Percentiles rank a stretch among this genome's conserved stretches.
Conservation (phyloP, 2,113 vertebrate species). For the Hippoglossus stenolepis region DNA sequence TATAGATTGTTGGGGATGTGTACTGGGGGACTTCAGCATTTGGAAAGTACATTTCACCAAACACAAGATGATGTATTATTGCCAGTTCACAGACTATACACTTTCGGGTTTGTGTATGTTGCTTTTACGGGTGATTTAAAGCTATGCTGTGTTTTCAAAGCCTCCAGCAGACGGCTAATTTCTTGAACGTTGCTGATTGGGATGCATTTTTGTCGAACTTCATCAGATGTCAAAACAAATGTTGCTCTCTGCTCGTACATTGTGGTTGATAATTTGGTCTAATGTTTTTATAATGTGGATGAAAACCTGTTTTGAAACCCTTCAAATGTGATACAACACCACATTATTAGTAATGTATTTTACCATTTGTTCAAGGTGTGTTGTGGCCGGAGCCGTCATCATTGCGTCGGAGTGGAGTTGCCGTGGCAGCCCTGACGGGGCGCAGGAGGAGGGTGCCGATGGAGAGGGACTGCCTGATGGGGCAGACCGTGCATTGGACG, state of each 20-base stretch:
- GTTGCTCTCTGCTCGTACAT: slow-evolving; percentile 8
- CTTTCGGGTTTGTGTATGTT: too few relatives aligned
- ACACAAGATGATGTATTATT: too few relatives aligned
- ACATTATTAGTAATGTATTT: background rate
- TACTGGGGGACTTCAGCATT: too few relatives aligned
- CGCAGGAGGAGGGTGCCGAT: slow-evolving; percentile 91
- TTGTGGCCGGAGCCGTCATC: slow-evolving; percentile 90
- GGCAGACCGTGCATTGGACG: slow-evolving; percentile 93
- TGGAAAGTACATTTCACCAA: too few relatives aligned
- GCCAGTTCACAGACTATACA: too few relatives aligned
- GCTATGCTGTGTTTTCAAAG: too few relatives aligned
- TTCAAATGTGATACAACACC: background rate
- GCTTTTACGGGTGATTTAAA: too few relatives aligned
- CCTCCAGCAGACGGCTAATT: background rate
- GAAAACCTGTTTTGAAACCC: background rate
- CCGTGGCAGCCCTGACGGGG: slow-evolving; percentile 95
- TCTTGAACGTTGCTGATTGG: slow-evolving; percentile 47
- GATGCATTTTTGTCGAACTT: slow-evolving; percentile 10
- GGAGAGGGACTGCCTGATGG: slow-evolving; percentile 89
- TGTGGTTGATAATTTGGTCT: slow-evolving; percentile 3
- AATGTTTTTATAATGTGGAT: slow-evolving; percentile 46
- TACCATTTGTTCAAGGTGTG: slow-evolving; percentile 58
- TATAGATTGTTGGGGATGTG: background rate
- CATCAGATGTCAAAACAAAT: slow-evolving; percentile 42
- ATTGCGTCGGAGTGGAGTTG: slow-evolving; percentile 99